Conservation (phyloP, 2,797 vertebrate genomes). For the Eospalax fontanierii region DNA sequence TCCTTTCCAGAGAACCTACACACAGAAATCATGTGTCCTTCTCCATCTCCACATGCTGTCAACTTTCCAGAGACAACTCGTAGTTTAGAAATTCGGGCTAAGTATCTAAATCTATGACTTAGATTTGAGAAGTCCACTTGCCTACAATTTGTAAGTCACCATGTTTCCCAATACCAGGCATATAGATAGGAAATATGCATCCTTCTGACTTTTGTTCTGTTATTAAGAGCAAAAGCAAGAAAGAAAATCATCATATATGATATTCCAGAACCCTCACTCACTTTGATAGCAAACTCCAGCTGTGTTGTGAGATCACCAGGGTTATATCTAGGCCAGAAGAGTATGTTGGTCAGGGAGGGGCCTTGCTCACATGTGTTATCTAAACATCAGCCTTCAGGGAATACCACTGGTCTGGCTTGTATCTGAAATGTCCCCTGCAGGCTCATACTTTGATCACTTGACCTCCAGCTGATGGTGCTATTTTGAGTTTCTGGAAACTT, state of each 20-base stretch:
- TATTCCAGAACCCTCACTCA: not conserved
- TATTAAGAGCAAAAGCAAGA: not conserved
- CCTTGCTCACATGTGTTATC: not conserved
- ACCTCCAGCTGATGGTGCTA: not conserved
- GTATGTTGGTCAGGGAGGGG: fast-evolving
- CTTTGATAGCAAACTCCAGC: not conserved
- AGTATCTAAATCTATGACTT: not conserved
- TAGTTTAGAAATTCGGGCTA: not conserved
- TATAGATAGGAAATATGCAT: not conserved
- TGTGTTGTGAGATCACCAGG: not conserved
- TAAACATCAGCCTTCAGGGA: not conserved
- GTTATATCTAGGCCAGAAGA: not conserved
- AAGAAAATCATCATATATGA: not conserved
- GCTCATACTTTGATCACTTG: not conserved
- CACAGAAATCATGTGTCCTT: not conserved
- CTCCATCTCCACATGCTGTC: not conserved
- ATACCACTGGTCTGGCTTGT: not conserved
- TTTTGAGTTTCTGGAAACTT: not conserved
- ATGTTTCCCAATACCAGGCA: not conserved
- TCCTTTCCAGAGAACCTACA: not conserved
- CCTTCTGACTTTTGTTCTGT: not conserved
- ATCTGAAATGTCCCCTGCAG: not conserved
- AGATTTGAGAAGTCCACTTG: not conserved
- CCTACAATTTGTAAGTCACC: not conserved
- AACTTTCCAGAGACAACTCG: not conserved